phyloP scores from a whole-genome alignment of 2,888 invertebrate genomes.

The Venusia cambrica region DNA sequence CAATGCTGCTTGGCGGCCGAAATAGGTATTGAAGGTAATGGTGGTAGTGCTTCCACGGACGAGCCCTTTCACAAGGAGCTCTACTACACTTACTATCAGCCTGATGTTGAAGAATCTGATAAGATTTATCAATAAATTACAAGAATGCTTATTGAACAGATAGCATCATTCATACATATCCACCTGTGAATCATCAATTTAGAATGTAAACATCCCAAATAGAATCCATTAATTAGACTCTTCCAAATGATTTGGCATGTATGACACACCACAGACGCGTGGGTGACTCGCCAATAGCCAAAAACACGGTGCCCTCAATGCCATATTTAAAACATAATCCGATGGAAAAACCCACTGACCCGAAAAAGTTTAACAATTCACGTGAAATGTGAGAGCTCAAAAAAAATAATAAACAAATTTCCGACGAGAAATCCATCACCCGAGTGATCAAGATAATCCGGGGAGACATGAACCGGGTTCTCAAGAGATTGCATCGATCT shows the following conservation, averaged over 20 bases:
- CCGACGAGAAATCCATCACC: constrained; percentile 26
- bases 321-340: constrained; percentile 23
- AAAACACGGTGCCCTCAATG: constrained; percentile 11
- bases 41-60: too few relatives aligned
- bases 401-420: constrained; percentile 21
- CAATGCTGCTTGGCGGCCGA: too few relatives aligned
- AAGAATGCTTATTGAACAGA: too few relatives aligned
- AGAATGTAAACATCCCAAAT: constrained; percentile 15
- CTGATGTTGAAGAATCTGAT: too few relatives aligned
- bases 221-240: constrained; percentile 13
- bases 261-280: constrained; percentile 25
- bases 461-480: constrained; percentile 23
- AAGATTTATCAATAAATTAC: too few relatives aligned
- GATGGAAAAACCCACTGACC: constrained; percentile 29
- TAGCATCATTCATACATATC: too few relatives aligned
- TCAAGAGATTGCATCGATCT: constrained; percentile 29
- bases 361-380: constrained; percentile 16
- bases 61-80: too few relatives aligned
- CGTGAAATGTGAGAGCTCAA: constrained; percentile 16
- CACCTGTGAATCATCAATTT: constrained; percentile 6
- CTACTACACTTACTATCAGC: too few relatives aligned
- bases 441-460: constrained; percentile 25
- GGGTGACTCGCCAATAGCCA: constrained; percentile 24
- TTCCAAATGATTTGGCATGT: constrained; percentile 20
- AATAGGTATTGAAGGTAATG: too few relatives aligned